phyloP scores from a whole-genome alignment of 2,888 invertebrate species.

The Calliopum simillimum region DNA sequence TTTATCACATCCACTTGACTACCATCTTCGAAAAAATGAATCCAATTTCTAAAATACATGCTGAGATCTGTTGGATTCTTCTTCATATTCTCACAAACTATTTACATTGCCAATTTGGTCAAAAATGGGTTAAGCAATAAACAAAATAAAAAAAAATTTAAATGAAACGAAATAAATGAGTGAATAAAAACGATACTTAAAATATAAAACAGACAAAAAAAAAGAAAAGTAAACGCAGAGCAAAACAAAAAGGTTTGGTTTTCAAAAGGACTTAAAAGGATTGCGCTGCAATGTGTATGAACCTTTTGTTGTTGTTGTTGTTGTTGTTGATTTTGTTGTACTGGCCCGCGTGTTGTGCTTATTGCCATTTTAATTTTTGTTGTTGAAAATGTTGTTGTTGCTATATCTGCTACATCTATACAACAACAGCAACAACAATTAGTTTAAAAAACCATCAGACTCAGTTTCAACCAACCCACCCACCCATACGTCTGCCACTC shows the following conservation, averaged over 20 bases:
- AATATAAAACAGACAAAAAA: no score
- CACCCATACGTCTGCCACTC: background rate
- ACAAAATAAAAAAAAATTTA: no score
- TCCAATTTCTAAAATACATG: no score
- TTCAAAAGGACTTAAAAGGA: conserved; percentile 1
- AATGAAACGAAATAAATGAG: conserved; percentile 6
- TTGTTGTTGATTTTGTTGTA: background rate
- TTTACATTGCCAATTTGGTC: no score
- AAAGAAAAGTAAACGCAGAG: no score
- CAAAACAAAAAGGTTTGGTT: no score
- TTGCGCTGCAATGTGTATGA: background rate
- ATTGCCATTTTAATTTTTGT: conserved; percentile 3
- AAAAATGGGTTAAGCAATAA: no score
- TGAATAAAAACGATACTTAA: background rate
- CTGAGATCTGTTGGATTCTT: no score
- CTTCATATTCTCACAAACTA: no score
- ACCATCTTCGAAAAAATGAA: no score
- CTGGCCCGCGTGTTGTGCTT: background rate
- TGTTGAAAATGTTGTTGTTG: conserved; percentile 4
- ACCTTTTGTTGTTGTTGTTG: conserved; percentile 4
- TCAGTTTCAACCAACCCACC: conserved; percentile 12
- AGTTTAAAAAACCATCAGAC: conserved; percentile 30
- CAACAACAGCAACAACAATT: conserved; percentile 44
- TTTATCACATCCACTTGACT: no score
- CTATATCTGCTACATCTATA: conserved; percentile 27